Evolutionary conservation across 2,888 invertebrate genomes (phyloP).

Genomic region (Abrostola triplasia): DNA sequence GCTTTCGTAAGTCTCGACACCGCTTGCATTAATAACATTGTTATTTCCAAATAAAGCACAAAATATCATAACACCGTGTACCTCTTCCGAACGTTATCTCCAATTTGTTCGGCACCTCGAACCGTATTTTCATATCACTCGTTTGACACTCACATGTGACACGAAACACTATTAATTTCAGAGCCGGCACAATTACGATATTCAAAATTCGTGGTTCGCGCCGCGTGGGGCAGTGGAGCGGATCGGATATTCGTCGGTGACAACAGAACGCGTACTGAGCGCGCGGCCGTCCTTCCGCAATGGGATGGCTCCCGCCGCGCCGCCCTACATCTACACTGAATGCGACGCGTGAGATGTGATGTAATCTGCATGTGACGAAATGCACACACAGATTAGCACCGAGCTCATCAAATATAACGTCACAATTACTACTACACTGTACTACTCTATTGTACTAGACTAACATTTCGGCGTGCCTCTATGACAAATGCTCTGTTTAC

Average conservation of each 20-base stretch:
- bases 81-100: conserved; percentile 85
- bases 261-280: conserved; percentile 77
- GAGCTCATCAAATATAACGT: conserved; percentile 67
- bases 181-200: conserved; percentile 51
- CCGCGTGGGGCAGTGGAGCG: conserved; percentile 71
- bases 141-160: conserved; percentile 63
- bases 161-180: conserved; percentile 62
- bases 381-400: conserved; percentile 68
- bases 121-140: conserved; percentile 85
- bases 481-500: conserved; percentile 13
- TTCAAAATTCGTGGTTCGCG: conserved; percentile 57
- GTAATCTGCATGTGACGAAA: conserved; percentile 82
- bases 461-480: conserved; percentile 8
- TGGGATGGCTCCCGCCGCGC: conserved; percentile 86
- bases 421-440: conserved; percentile 57
- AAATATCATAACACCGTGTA: conserved; percentile 65
- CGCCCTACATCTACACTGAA: conserved; percentile 78
- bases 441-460: conserved; percentile 19
- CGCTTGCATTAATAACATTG: conserved; percentile 52
- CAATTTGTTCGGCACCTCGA: conserved; percentile 86
- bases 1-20: conserved; percentile 42
- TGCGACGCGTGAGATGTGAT: conserved; percentile 77
- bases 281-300: conserved; percentile 77
- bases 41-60: conserved; percentile 44
- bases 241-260: conserved; percentile 78